Evolutionary conservation across 1,140 invertebrate species (phyloP), one percentile per base, ranked within the genome.

Genomic region (Acromyrmex heyeri): DNA sequence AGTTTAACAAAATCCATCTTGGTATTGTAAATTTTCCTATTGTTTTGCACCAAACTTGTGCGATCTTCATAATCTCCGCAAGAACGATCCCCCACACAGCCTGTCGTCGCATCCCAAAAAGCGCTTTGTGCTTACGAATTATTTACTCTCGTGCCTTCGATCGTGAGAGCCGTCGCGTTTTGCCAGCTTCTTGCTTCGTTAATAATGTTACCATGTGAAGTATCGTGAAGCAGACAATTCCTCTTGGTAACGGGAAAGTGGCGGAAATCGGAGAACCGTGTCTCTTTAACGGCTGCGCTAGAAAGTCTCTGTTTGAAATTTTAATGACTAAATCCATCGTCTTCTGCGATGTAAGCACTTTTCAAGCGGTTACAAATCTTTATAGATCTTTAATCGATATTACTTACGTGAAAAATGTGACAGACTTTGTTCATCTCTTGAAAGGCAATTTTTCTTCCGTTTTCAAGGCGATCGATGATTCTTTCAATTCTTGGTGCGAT

Each of bases 1-100:
- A 83, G 79, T 83, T 83, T 24, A 50, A 69, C 79, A 38, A 75
- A 83, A n/a, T 34, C 24, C 53, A 38, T 73, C 53, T 8, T 38
- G 44, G 55, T 75, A 75, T 75, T 83, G 55, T 83, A 83, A 61
- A 75, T 83, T 83, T 75, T 73, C 69, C 24, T n/a, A 83, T 75
- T 83, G 79, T 83, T 83, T 83, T 75, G 79, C 55, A 14, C 24
- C 69, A 48, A n/a, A 55, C 73, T 76, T 27, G n/a, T 18, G 57
- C 48, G 77, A 83, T 83, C 79, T 83, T 75, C 55, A 57, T 83
- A 83, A 83, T 75, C 79, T 83, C n/a, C 30, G 79, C 27, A 83
- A 83, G 69, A 83, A 83, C 55, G 55, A 83, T 18, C 7, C 34
- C 21, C 67, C 65, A 16, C 65, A 16, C 12, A 50, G 14, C 55